A percentile compares a stretch with the other conserved stretches of the same genome.
These are phyloP conservation scores for Osmerus mordax DNA, from an alignment of 2,113 vertebrate genomes.

Conservation along the genomic window DNA sequence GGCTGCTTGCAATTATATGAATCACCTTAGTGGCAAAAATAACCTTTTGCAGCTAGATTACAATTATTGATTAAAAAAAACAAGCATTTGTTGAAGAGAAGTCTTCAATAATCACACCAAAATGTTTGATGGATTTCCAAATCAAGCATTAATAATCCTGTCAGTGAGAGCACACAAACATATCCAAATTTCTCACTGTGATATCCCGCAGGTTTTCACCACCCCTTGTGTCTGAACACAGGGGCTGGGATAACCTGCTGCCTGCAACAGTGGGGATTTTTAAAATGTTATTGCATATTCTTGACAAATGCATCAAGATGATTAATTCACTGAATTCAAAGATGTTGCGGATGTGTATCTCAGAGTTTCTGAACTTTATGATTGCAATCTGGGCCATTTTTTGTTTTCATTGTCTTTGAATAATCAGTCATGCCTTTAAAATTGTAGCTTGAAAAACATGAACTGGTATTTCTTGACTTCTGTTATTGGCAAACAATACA, in stretches of 20 bases:
- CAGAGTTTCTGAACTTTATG: conserved; percentile 4
- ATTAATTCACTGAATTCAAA: conserved; percentile 54
- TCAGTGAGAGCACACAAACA: no score
- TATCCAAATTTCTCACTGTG: no score
- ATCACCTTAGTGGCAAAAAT: no score
- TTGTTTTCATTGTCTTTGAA: not conserved
- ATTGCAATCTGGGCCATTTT: not conserved
- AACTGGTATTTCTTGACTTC: no score
- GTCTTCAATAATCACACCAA: conserved; percentile 38
- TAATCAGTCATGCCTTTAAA: no score
- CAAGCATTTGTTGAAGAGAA: not conserved
- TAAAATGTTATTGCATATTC: conserved; percentile 27
- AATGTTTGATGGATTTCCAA: conserved; percentile 67
- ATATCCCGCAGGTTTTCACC: no score
- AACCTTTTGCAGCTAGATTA: no score
- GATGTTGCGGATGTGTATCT: conserved; percentile 29
- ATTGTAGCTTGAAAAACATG: no score
- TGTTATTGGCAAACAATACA: no score
- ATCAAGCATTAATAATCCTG: conserved; percentile 62
- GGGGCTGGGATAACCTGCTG: conserved; percentile 57
- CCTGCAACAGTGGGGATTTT: conserved; percentile 54
- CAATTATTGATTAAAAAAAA: no score
- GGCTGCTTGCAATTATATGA: no score
- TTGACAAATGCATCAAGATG: conserved; percentile 44
- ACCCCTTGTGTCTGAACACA: conserved; percentile 53